Evolutionary conservation across 2,797 vertebrate species (phyloP).

Genomic region (Gallinago stenura): DNA sequence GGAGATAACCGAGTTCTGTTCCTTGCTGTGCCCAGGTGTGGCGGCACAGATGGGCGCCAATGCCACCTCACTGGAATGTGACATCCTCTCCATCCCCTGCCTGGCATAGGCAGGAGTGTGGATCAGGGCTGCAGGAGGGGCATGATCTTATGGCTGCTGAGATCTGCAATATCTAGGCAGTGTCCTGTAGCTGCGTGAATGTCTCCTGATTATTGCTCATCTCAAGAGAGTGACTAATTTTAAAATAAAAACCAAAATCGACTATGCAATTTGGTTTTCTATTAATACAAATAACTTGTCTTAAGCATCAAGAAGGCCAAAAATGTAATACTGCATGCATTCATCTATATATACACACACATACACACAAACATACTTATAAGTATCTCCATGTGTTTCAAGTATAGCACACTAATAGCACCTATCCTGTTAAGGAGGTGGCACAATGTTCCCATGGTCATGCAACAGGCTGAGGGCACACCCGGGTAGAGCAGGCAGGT

Average conservation of each 20-base stretch:
- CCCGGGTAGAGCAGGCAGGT: not conserved
- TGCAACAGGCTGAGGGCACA: not conserved
- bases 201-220: not conserved
- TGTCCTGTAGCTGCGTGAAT: not conserved
- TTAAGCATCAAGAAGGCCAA: not conserved
- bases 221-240: not conserved
- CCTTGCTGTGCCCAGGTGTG: accelerated
- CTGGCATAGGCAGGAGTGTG: not conserved
- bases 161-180: not conserved
- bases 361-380: not conserved
- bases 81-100: not conserved
- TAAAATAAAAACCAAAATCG: not conserved
- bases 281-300: not conserved
- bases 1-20: not conserved
- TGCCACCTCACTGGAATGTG: accelerated
- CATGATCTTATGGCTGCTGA: not conserved
- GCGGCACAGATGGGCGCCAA: accelerated
- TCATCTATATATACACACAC: not conserved
- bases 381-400: not conserved
- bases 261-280: not conserved
- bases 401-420: not conserved
- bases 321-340: not conserved
- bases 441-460: not conserved
- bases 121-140: not conserved
- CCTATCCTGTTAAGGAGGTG: not conserved